These are phyloP conservation scores for Sula dactylatra DNA, from an alignment of 2,113 vertebrate genomes.

Conservation along the genomic window DNA sequence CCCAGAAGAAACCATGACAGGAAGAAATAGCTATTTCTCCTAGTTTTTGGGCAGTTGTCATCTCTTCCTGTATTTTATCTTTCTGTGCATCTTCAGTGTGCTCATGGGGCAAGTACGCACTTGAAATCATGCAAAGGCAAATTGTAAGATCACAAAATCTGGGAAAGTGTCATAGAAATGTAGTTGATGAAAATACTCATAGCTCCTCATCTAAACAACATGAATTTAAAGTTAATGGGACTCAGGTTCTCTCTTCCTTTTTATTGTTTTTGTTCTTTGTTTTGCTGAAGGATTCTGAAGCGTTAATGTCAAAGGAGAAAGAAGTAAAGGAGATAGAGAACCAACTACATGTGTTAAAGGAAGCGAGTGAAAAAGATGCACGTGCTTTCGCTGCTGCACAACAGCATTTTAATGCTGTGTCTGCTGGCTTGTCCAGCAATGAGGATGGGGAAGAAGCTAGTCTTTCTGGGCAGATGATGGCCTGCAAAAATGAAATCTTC, in stretches of 20 bases:
- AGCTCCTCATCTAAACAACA: background rate
- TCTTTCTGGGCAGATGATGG: constrained; percentile 90
- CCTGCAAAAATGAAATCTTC: constrained; percentile 92
- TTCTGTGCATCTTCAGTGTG: background rate
- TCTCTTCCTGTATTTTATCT: background rate
- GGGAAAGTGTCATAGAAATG: background rate
- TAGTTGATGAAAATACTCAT: background rate
- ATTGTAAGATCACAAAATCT: background rate
- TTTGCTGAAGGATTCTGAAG: constrained; percentile 82
- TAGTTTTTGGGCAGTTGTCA: background rate
- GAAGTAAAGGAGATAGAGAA: constrained; percentile 79
- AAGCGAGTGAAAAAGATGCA: constrained; percentile 77
- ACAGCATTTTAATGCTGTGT: constrained; percentile 88
- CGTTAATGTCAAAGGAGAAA: constrained; percentile 83
- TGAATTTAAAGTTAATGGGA: background rate
- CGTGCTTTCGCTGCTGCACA: constrained; percentile 81
- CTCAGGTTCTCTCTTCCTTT: background rate
- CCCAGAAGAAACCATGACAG: too few species aligned
- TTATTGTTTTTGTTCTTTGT: background rate
- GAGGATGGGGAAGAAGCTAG: constrained; percentile 87
- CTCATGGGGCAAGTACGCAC: background rate
- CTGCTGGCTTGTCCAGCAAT: constrained; percentile 86
- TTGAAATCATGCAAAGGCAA: background rate
- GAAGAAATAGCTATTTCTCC: background rate
- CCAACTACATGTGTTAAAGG: constrained; percentile 75